Conservation (phyloP, 2,113 vertebrate genomes). For the Pycnonotus jocosus region DNA sequence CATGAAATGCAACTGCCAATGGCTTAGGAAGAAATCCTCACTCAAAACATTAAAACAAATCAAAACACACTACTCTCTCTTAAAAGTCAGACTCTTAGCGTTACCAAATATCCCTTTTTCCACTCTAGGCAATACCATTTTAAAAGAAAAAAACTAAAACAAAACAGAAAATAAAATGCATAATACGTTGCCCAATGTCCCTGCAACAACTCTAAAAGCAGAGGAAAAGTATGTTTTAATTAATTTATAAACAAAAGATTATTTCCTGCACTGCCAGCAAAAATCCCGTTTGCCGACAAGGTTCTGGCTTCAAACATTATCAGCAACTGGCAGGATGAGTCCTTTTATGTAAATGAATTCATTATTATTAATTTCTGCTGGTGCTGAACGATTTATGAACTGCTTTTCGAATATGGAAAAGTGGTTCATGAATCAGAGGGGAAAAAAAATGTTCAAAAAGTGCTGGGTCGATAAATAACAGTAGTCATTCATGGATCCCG, state of each 20-base stretch:
- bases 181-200: not conserved
- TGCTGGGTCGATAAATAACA: conserved; percentile 73
- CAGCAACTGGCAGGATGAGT: conserved; percentile 71
- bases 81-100: not conserved
- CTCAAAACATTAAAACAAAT: not conserved
- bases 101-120: not conserved
- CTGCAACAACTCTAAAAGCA: not conserved
- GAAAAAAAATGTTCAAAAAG: conserved; percentile 74
- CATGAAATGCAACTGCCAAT: not conserved
- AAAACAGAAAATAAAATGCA: not conserved
- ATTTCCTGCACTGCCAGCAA: conserved; percentile 45
- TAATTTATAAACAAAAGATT: conserved; percentile 41
- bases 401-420: conserved; percentile 71
- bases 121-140: not conserved
- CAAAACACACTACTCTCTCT: not conserved
- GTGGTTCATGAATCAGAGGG: conserved; percentile 75
- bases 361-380: conserved; percentile 79
- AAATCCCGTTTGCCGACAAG: conserved; percentile 42
- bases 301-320: conserved; percentile 57
- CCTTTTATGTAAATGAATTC: conserved; percentile 77
- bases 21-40: not conserved
- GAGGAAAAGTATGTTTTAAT: conserved; percentile 10
- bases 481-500: conserved; percentile 72
- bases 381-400: conserved; percentile 75
- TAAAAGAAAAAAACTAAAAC: fast-evolving